Conservation (phyloP, 1,140 invertebrate species). For the Tetragonula clypearis region DNA sequence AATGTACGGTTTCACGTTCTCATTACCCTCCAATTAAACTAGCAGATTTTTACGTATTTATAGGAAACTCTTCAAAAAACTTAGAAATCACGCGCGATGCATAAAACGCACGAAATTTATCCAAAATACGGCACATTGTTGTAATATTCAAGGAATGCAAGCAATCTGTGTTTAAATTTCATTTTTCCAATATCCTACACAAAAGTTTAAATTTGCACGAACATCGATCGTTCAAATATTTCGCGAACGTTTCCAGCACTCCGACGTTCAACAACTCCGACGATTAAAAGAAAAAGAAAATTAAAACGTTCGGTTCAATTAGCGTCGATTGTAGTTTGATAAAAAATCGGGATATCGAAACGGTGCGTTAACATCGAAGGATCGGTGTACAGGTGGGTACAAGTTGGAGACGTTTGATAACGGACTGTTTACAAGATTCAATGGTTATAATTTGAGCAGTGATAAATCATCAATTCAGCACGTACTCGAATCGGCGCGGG, state of each 20-base stretch:
- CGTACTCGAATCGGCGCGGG: conserved; percentile 50
- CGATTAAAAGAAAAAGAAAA: background rate
- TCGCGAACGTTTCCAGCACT: background rate
- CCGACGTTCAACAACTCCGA: background rate
- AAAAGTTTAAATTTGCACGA: no score
- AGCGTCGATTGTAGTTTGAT: background rate
- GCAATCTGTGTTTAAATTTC: no score
- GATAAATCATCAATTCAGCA: conserved; percentile 61
- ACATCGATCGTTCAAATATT: background rate
- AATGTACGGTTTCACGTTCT: no score
- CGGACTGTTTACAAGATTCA: conserved; percentile 11
- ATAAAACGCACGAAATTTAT: no score
- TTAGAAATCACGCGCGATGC: no score
- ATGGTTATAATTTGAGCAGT: conserved; percentile 43
- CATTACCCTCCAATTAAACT: no score
- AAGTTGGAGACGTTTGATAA: background rate
- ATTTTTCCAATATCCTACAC: no score
- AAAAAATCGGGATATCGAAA: background rate
- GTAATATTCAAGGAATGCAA: no score
- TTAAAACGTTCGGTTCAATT: background rate
- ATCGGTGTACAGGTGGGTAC: background rate
- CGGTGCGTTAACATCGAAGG: background rate
- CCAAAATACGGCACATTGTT: no score
- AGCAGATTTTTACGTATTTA: no score
- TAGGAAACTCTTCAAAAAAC: no score